Percentiles rank a stretch among this genome's conserved stretches.
Conservation (phyloP, 1,140 invertebrate genomes). For the Lepeophtheirus salmonis region DNA sequence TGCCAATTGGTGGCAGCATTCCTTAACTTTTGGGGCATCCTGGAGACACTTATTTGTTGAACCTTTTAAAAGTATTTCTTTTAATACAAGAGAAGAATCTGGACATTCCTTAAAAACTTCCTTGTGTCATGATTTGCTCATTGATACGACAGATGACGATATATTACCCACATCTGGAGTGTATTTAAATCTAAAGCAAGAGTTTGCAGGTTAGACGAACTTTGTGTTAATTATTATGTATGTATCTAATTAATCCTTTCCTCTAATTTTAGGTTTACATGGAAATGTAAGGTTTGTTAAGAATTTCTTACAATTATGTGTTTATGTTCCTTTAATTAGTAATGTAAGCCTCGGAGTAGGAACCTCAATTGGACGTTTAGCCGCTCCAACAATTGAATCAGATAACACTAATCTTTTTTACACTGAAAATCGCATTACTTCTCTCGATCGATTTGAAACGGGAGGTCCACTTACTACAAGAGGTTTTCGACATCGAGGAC, state of each 20-base stretch:
- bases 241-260: too few relatives aligned
- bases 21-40: not conserved
- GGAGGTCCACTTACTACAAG: not conserved
- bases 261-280: not conserved
- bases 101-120: not conserved
- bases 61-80: not conserved
- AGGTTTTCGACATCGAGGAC: not conserved
- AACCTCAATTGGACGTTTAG: not conserved
- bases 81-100: not conserved
- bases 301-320: not conserved
- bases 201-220: not conserved
- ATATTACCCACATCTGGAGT: not conserved
- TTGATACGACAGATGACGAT: not conserved
- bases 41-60: not conserved
- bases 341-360: not conserved
- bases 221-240: too few relatives aligned
- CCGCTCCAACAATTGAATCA: not conserved
- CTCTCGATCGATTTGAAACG: not conserved
- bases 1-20: not conserved
- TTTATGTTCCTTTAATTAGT: not conserved
- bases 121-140: not conserved
- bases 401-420: not conserved
- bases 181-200: not conserved
- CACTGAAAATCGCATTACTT: not conserved
- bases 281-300: not conserved